Base-by-base conservation (phyloP, 1,140 invertebrate genomes). In the Bombyx mori region DNA sequence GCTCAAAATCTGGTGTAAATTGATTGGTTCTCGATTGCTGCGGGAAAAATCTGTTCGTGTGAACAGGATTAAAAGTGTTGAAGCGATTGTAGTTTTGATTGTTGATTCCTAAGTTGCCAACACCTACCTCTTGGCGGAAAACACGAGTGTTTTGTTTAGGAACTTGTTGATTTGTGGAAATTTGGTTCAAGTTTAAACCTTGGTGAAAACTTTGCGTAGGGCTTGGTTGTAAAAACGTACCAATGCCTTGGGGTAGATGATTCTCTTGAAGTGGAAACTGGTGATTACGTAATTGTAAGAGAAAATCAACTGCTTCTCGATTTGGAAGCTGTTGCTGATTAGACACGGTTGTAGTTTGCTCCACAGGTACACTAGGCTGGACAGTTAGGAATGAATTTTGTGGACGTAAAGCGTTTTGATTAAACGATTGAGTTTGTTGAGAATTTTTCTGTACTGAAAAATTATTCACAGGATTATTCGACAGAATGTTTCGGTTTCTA, bases 101-200 rank as follows among this genome's bases (percentile, higher is more conserved):
- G 53, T 80, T 77, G 44, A 91, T 69, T 3, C 90, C 90, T 54
- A 91, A 90, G 57, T 92, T 91, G 35, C 90, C 90, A 3, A 88
- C 82, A 22, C 75, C 76, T 52, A 61, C 74, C 61, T 89, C 88
- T 58, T 89, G 84, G 8, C 88, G 68, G 63, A 89, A 89, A 18
- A 89, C 86, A 0, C 88, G 65, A 50, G 77, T 86, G 9, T 68
- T 71, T 54, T 84, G 83, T 66, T 77, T 78, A 56, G 66, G 65
- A n/a, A 73, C 68, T 12, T 73, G 62, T 49, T 71, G 67, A 6
- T 82, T 73, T 48, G 63, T 65, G 7, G 63, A 52, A 8, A 68
- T 22, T 46, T 81, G 71, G 69, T 86, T 83, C 44, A 75, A 72
- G 51, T 71, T 76, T 46, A 67, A 56, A 43, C 62, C 66, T 68